These are phyloP conservation scores for Ginglymostoma cirratum DNA, from an alignment of 2,113 vertebrate species.

Conservation along the genomic window DNA sequence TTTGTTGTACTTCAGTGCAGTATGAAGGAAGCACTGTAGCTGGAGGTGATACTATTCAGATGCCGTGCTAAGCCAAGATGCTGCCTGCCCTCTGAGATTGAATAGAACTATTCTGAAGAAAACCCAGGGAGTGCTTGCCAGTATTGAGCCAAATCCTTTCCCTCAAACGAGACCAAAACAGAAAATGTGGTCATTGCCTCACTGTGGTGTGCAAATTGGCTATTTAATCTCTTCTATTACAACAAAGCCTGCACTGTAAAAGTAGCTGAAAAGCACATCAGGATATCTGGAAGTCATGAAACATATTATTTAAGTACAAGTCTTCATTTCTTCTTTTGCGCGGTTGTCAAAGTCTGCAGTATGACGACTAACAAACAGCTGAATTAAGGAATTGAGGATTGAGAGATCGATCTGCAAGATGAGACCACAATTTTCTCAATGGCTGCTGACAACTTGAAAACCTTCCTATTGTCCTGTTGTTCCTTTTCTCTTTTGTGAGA, in stretches of 20 bases:
- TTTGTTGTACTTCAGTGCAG: not conserved
- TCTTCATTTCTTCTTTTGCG: not conserved
- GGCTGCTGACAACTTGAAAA: not conserved
- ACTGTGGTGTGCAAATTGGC: not conserved
- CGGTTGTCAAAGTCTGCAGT: not conserved
- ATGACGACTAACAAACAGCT: not conserved
- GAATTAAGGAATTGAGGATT: not conserved
- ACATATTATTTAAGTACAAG: not conserved
- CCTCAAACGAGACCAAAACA: not conserved
- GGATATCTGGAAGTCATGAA: not conserved
- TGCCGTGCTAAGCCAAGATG: not conserved
- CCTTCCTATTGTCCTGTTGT: not conserved
- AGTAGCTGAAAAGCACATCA: not conserved
- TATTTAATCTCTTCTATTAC: not conserved
- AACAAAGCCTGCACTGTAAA: not conserved
- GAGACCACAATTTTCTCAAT: constrained; percentile 1
- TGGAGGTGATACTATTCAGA: not conserved
- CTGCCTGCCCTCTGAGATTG: not conserved
- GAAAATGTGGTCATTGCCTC: not conserved
- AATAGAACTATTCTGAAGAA: not conserved
- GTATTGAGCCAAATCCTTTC: too few species aligned
- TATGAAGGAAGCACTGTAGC: not conserved
- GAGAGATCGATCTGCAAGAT: not conserved
- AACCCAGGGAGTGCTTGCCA: not conserved
- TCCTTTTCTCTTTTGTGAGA: not conserved